phyloP scores from a whole-genome alignment of 2,113 vertebrate species.

The Lophius piscatorius region DNA sequence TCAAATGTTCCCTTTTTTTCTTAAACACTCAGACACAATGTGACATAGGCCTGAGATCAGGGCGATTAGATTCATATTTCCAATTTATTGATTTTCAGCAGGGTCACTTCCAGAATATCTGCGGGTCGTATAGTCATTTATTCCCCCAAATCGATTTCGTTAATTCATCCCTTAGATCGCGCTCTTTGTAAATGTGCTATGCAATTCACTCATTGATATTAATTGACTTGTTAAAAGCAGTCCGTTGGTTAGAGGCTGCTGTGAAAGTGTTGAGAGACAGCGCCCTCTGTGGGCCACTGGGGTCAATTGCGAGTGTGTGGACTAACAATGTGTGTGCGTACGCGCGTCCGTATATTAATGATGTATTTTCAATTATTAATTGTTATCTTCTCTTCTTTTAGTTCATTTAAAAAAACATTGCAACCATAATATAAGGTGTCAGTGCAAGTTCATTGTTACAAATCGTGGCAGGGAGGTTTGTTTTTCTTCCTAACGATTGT shows the following conservation, averaged over 20 bases:
- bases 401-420: constrained; percentile 14
- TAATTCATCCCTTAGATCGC: constrained; percentile 73
- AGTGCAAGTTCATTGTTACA: constrained; percentile 21
- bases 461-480: background rate
- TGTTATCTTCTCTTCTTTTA: constrained; percentile 5
- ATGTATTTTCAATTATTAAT: background rate
- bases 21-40: background rate
- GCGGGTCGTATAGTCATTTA: constrained; percentile 50
- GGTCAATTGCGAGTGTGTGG: constrained; percentile 40
- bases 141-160: constrained; percentile 67
- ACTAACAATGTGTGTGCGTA: too few species aligned
- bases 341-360: background rate
- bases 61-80: constrained; percentile 73
- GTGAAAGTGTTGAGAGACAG: constrained; percentile 58
- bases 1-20: too few species aligned
- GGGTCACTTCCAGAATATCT: constrained; percentile 62
- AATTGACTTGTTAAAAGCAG: constrained; percentile 72
- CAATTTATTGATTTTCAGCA: constrained; percentile 65
- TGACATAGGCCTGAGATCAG: constrained; percentile 39
- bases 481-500: constrained; percentile 4
- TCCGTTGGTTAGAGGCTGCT: constrained; percentile 5
- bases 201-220: constrained; percentile 74
- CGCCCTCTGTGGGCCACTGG: constrained; percentile 72
- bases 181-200: constrained; percentile 68
- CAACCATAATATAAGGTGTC: constrained; percentile 19